phyloP scores from a whole-genome alignment of 2,888 invertebrate species.

The Epinotia ramella region DNA sequence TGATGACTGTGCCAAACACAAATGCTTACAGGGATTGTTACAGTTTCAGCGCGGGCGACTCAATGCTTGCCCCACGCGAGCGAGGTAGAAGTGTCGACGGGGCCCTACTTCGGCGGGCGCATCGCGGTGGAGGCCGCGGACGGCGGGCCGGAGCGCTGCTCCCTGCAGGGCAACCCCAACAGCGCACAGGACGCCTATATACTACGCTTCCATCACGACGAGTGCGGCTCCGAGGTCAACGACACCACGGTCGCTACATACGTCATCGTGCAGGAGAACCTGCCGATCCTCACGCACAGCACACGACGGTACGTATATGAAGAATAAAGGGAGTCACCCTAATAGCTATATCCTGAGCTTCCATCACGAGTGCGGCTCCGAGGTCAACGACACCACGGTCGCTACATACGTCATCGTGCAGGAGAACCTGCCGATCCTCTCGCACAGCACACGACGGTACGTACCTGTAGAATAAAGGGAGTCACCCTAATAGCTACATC shows the following conservation, averaged over 20 bases:
- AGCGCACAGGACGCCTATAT: conserved; percentile 90
- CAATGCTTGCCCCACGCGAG: conserved; percentile 92
- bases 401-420: conserved; percentile 93
- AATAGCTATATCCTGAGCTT: conserved; percentile 81
- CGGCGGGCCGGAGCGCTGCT: conserved; percentile 88
- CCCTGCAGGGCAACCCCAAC: conserved; percentile 90
- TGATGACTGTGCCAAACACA: too few relatives aligned
- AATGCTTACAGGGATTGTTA: neutral
- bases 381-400: conserved; percentile 91
- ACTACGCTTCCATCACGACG: conserved; percentile 89
- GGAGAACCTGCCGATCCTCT: conserved; percentile 92
- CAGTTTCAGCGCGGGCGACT: conserved; percentile 93
- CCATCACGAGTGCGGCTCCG: conserved; percentile 90
- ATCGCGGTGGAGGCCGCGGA: conserved; percentile 91
- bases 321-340: neutral
- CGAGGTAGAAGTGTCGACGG: conserved; percentile 93
- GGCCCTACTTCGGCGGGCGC: conserved; percentile 92
- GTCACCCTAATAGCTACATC: too few relatives aligned
- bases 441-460: conserved; percentile 90
- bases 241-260: conserved; percentile 93
- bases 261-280: conserved; percentile 93
- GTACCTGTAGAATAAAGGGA: conserved; percentile 6
- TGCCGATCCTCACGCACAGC: conserved; percentile 93
- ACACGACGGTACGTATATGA: conserved; percentile 84
- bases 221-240: conserved; percentile 91